Conservation (phyloP, 2,888 invertebrate genomes). For the Tipula helvola region DNA sequence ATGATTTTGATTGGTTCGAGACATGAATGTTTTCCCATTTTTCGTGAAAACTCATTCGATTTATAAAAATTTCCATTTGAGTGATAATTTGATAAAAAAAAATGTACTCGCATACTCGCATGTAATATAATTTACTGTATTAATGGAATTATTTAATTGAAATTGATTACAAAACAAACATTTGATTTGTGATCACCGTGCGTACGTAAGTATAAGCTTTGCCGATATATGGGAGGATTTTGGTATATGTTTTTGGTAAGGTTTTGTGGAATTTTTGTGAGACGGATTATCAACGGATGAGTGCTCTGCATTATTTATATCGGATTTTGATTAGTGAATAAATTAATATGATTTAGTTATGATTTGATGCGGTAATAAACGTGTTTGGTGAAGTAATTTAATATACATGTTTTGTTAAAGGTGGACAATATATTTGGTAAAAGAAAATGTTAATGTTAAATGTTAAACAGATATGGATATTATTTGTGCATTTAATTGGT, state of each 20-base stretch:
- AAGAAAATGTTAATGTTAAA: no score
- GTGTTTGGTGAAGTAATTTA: background rate
- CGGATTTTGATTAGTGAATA: background rate
- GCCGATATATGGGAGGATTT: background rate
- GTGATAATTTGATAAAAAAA: background rate
- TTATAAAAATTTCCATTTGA: background rate
- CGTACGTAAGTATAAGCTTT: background rate
- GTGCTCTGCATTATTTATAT: background rate
- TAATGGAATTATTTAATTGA: background rate
- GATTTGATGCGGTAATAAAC: background rate
- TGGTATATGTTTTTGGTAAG: background rate
- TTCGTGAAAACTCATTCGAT: background rate
- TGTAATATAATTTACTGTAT: background rate
- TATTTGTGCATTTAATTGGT: no score
- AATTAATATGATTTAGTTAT: background rate
- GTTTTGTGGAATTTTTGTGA: background rate
- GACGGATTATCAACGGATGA: background rate
- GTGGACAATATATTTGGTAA: no score
- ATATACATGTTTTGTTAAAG: no score
- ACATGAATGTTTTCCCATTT: background rate
- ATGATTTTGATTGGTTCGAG: background rate
- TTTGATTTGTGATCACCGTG: background rate
- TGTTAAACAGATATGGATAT: no score
- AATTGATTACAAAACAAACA: constrained; percentile 4
- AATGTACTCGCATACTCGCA: background rate